Evolutionary conservation across 2,888 invertebrate species (phyloP).

Genomic region (Pterobdella sp.): DNA sequence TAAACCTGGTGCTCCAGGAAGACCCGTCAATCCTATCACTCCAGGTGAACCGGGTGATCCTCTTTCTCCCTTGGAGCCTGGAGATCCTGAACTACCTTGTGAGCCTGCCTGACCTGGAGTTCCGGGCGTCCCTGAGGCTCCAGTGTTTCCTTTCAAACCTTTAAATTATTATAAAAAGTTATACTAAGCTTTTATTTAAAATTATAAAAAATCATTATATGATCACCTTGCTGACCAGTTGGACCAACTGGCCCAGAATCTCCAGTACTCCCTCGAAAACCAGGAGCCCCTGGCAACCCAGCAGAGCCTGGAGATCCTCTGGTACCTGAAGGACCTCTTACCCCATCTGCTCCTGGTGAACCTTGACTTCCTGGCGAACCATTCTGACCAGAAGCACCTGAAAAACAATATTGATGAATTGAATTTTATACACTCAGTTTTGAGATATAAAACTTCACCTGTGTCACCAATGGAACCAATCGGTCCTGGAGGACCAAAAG

Average conservation of each 20-base stretch:
- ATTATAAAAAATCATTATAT: too few relatives aligned
- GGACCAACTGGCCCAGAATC: too few relatives aligned
- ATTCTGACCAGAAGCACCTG: not conserved
- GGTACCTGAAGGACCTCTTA: constrained; percentile 5
- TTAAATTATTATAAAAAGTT: not conserved
- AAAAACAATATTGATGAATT: not conserved
- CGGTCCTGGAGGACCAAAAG: not conserved
- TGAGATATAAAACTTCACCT: not conserved
- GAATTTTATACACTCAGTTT: not conserved
- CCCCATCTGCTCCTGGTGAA: not conserved
- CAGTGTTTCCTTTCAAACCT: constrained; percentile 4
- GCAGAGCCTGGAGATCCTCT: not conserved
- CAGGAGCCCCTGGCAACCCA: not conserved
- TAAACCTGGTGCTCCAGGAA: constrained; percentile 30
- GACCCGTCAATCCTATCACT: constrained; percentile 31
- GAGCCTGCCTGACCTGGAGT: not conserved
- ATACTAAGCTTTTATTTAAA: not conserved
- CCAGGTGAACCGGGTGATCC: constrained; percentile 29
- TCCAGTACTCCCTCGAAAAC: too few relatives aligned
- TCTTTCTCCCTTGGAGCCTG: constrained; percentile 6
- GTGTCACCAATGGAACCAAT: not conserved
- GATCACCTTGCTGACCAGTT: too few relatives aligned
- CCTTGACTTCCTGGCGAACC: constrained; percentile 3
- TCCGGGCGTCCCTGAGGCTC: constrained; percentile 8
- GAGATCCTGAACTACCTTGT: constrained; percentile 17